phyloP scores from a whole-genome alignment of 1,140 invertebrate genomes.

The Lepidotrigona ventralis region DNA sequence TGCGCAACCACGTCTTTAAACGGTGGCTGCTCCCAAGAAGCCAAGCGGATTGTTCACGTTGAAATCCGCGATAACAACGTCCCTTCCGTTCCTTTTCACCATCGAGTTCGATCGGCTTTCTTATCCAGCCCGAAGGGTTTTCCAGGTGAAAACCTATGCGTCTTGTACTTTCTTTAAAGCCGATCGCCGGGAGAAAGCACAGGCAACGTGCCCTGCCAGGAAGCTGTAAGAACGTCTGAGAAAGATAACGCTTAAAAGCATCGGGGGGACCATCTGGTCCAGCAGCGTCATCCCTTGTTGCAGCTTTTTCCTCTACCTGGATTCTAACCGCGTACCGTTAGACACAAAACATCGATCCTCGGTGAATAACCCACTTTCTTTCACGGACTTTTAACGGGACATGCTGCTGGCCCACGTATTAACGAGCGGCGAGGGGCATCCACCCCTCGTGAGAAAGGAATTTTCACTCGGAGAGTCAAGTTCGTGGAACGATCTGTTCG shows the following conservation, averaged over 20 bases:
- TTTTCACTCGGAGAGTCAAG: conserved; percentile 7
- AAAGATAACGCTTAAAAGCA: conserved; percentile 35
- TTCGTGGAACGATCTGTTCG: background rate
- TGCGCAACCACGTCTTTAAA: conserved; percentile 52
- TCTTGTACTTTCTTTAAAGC: background rate
- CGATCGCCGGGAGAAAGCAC: no score
- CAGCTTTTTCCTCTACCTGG: conserved; percentile 45
- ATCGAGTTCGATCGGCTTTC: background rate
- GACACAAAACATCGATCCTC: conserved; percentile 30
- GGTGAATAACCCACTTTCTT: conserved; percentile 58
- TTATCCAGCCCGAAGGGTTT: conserved; percentile 1
- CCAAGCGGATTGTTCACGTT: conserved; percentile 26
- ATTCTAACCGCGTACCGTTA: conserved; percentile 47
- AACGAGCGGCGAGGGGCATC: conserved; percentile 31
- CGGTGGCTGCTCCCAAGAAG: conserved; percentile 6
- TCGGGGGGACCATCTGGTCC: conserved; percentile 10
- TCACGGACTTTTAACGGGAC: conserved; percentile 50
- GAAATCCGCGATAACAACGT: conserved; percentile 8
- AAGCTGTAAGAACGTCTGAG: background rate
- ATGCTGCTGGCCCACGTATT: conserved; percentile 21
- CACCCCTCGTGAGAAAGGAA: conserved; percentile 54
- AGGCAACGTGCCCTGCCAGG: background rate
- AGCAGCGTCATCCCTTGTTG: background rate
- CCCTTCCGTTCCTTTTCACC: background rate
- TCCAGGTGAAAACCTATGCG: conserved; percentile 4